A percentile compares a stretch with the other conserved stretches of the same genome.
phyloP scores from a whole-genome alignment of 2,797 vertebrate species.

The Dendrocincla fuliginosa region DNA sequence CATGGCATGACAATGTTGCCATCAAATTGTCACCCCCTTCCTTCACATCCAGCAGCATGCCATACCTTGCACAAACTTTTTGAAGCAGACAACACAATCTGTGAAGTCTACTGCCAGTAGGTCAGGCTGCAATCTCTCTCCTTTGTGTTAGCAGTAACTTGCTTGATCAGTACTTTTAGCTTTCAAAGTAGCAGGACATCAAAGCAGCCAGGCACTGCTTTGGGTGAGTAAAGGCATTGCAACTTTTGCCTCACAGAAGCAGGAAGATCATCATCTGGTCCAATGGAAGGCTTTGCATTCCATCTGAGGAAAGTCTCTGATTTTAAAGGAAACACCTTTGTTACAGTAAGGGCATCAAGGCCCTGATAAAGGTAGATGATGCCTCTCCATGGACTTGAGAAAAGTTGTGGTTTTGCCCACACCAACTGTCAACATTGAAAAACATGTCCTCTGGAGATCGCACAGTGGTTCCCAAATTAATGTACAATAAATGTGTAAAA shows the following conservation, averaged over 20 bases:
- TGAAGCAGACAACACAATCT: background rate
- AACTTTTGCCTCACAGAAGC: background rate
- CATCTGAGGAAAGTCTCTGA: background rate
- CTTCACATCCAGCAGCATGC: background rate
- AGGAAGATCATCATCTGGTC: background rate
- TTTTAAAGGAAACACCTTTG: background rate
- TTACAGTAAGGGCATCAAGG: background rate
- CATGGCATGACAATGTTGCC: background rate
- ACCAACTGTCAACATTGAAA: background rate
- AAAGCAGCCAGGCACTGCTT: constrained; percentile 17
- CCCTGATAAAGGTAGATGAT: background rate
- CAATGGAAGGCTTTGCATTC: background rate
- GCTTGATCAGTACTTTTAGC: background rate
- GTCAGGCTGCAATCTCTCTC: background rate
- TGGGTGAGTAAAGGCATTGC: constrained; percentile 19
- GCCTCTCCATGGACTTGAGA: background rate
- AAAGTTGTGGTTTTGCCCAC: background rate
- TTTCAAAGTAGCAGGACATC: background rate
- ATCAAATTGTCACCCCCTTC: background rate
- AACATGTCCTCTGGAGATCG: constrained; percentile 52
- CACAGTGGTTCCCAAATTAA: constrained; percentile 64
- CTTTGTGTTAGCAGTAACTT: background rate
- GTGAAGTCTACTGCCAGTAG: background rate
- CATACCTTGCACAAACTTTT: background rate
- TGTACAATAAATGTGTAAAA: constrained; percentile 61